These are phyloP conservation scores for Alcis repandata DNA, from an alignment of 2,888 invertebrate genomes.

Conservation along the genomic window DNA sequence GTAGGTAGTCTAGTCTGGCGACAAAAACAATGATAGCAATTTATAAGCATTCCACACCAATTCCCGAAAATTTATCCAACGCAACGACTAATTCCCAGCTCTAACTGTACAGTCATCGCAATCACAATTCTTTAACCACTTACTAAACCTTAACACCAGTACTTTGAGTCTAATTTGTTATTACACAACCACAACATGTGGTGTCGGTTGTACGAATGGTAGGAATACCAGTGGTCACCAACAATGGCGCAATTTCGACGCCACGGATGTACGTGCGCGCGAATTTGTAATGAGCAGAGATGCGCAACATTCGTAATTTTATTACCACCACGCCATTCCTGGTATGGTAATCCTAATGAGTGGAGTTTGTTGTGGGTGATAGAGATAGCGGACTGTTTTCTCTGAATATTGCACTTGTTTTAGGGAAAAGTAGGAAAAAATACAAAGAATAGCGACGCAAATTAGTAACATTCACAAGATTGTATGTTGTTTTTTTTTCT, in stretches of 20 bases:
- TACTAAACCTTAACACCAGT: background rate
- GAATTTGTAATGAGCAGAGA: constrained; percentile 76
- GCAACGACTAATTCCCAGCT: constrained; percentile 14
- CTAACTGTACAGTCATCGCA: constrained; percentile 9
- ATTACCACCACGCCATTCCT: constrained; percentile 69
- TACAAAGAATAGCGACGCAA: too few species aligned
- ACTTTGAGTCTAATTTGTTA: constrained; percentile 17
- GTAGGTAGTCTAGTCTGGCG: background rate
- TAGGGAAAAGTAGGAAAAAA: too few species aligned
- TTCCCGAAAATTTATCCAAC: background rate
- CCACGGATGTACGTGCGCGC: constrained; percentile 67
- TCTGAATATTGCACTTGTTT: too few species aligned
- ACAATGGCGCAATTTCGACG: constrained; percentile 65
- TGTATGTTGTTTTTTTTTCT: too few species aligned
- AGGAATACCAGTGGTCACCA: constrained; percentile 45
- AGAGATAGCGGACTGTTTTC: constrained; percentile 13
- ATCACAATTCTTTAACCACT: background rate
- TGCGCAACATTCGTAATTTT: constrained; percentile 75
- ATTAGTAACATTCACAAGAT: too few species aligned
- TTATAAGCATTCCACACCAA: background rate
- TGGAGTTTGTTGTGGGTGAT: constrained; percentile 53
- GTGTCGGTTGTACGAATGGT: constrained; percentile 20
- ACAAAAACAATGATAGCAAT: constrained; percentile 1
- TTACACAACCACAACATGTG: constrained; percentile 1
- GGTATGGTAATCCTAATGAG: constrained; percentile 71